A percentile compares a stretch with the other conserved stretches of the same genome.
Conservation (phyloP, 2,888 invertebrate species). For the Hemicrepidius hirtus region DNA sequence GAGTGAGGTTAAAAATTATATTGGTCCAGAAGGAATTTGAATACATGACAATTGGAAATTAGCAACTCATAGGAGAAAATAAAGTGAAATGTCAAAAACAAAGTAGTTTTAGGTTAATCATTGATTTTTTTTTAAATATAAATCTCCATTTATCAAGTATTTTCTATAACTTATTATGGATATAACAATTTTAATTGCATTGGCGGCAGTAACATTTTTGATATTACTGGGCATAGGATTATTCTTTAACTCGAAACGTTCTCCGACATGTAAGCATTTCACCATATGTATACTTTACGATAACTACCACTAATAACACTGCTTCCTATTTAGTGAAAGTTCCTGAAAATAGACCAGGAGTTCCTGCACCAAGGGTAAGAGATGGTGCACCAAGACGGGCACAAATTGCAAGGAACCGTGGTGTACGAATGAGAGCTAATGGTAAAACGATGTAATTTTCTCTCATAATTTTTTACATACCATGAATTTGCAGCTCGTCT, state of each 20-base stretch:
- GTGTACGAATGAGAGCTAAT: constrained; percentile 79
- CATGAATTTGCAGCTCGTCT: constrained; percentile 20
- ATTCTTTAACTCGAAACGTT: constrained; percentile 64
- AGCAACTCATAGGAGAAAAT: too few species aligned
- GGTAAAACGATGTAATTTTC: constrained; percentile 62
- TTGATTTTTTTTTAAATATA: background rate
- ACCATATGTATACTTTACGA: constrained; percentile 16
- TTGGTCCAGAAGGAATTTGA: too few species aligned
- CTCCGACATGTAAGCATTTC: constrained; percentile 49
- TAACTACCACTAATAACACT: background rate
- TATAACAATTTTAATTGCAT: constrained; percentile 70
- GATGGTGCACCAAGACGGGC: constrained; percentile 79
- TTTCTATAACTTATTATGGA: constrained; percentile 67
- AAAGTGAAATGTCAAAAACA: background rate
- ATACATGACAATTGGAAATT: too few species aligned
- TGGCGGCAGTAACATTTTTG: constrained; percentile 69
- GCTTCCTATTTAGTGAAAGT: constrained; percentile 25
- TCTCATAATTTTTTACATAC: constrained; percentile 9
- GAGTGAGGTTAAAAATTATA: too few species aligned
- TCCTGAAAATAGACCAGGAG: constrained; percentile 56
- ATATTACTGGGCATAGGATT: constrained; percentile 69
- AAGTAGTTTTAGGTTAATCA: background rate
- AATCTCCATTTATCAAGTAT: background rate
- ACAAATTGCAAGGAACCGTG: constrained; percentile 83
- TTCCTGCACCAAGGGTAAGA: constrained; percentile 69